A percentile compares a stretch with the other conserved stretches of the same genome.
These are phyloP conservation scores for Periophthalmus modestus DNA, from an alignment of 2,113 vertebrate species.

Conservation along the genomic window DNA sequence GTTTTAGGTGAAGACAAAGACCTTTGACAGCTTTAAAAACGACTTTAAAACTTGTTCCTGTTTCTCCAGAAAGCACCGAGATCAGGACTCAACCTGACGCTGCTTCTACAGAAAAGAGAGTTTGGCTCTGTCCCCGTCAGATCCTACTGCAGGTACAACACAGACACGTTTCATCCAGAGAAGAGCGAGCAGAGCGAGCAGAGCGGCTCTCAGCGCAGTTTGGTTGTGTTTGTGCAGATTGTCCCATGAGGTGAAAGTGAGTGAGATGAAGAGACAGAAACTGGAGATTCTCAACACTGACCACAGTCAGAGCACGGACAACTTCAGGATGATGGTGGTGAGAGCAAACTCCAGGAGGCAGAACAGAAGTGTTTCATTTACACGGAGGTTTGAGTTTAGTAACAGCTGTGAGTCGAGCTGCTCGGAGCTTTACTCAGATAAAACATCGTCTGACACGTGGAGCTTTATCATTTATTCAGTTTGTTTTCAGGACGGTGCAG, in stretches of 20 bases:
- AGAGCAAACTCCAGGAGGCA: constrained; percentile 51
- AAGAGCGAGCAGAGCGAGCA: too few relatives aligned
- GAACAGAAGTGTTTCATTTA: too few relatives aligned
- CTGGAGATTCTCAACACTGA: constrained; percentile 86
- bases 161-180: too few relatives aligned
- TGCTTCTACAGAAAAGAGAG: constrained; percentile 86
- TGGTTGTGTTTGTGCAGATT: constrained; percentile 71
- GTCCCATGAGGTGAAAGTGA: constrained; percentile 90
- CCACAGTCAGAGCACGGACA: constrained; percentile 83
- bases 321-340: constrained; percentile 92
- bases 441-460: too few relatives aligned
- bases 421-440: too few relatives aligned
- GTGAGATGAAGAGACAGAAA: constrained; percentile 87
- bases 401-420: too few relatives aligned
- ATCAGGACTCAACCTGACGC: constrained; percentile 81
- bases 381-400: too few relatives aligned
- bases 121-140: constrained; percentile 80
- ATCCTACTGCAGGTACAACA: constrained; percentile 91
- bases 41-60: neutral
- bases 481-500: too few relatives aligned
- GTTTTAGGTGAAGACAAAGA: too few relatives aligned
- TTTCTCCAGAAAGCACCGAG: constrained; percentile 82
- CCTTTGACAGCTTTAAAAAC: too few relatives aligned
- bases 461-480: too few relatives aligned
- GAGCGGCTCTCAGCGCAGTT: too few relatives aligned